Evolutionary conservation across 2,888 invertebrate species (phyloP).

Genomic region (Yponomeuta malinellus): DNA sequence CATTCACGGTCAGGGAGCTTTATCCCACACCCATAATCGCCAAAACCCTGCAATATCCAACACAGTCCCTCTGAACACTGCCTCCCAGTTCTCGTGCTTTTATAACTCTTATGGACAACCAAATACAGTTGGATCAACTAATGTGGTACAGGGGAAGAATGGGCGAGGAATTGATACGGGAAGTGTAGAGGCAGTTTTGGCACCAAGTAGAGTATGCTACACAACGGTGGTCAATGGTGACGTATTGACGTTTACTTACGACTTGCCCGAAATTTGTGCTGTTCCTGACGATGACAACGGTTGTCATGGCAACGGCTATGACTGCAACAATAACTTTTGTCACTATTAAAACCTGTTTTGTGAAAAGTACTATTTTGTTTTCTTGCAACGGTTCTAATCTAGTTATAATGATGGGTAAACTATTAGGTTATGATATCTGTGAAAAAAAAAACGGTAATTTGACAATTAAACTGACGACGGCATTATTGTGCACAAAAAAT

Average conservation of each 20-base stretch:
- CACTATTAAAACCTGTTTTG: background rate
- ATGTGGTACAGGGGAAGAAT: background rate
- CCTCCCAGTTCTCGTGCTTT: slow-evolving; percentile 23
- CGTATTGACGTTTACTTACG: slow-evolving; percentile 10
- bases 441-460: too few relatives aligned
- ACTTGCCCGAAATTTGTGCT: background rate
- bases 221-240: slow-evolving; percentile 10
- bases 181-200: background rate
- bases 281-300: background rate
- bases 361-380: too few relatives aligned
- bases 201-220: slow-evolving; percentile 3
- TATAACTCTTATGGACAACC: background rate
- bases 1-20: background rate
- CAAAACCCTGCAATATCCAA: slow-evolving; percentile 19
- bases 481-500: too few relatives aligned
- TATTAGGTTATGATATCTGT: too few relatives aligned
- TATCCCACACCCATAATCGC: background rate
- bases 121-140: background rate
- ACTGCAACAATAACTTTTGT: background rate
- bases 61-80: slow-evolving; percentile 28
- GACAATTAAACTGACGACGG: too few relatives aligned
- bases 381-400: too few relatives aligned
- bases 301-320: background rate
- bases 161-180: background rate
- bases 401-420: too few relatives aligned